Evolutionary conservation across 2,797 vertebrate species (phyloP).

Genomic region (Lutjanus campechanus): DNA sequence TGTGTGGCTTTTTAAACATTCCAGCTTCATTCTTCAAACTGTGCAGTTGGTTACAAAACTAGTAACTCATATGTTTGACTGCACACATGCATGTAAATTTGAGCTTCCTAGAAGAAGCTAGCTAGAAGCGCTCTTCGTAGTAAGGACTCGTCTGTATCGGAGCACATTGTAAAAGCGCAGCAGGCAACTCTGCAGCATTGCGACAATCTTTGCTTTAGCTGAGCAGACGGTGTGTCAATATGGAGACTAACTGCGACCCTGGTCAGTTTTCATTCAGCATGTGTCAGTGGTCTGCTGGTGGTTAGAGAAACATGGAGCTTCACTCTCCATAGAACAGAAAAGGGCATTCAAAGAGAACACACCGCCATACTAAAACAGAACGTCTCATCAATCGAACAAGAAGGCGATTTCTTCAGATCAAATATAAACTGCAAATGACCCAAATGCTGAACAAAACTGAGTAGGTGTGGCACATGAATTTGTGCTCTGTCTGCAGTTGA

Average conservation of each 20-base stretch:
- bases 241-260: slow-evolving; percentile 59
- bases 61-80: slow-evolving; percentile 52
- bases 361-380: slow-evolving; percentile 18
- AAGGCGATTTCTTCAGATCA: slow-evolving; percentile 55
- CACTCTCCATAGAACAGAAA: slow-evolving; percentile 58
- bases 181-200: slow-evolving; percentile 58
- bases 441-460: slow-evolving; percentile 77
- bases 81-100: slow-evolving; percentile 70
- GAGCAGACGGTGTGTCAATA: slow-evolving; percentile 50
- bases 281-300: slow-evolving; percentile 87
- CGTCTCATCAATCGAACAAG: slow-evolving; percentile 32
- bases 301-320: slow-evolving; percentile 75
- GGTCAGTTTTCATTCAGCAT: slow-evolving; percentile 81
- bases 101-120: slow-evolving; percentile 68
- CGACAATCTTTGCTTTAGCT: slow-evolving; percentile 61
- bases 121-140: slow-evolving; percentile 64
- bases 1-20: slow-evolving; percentile 70
- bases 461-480: slow-evolving; percentile 55
- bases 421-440: slow-evolving; percentile 73
- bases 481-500: slow-evolving; percentile 68
- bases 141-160: slow-evolving; percentile 52
- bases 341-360: slow-evolving; percentile 54
- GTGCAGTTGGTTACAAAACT: slow-evolving; percentile 57
- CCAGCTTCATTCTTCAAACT: slow-evolving; percentile 68
- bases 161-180: slow-evolving; percentile 69